Conservation (phyloP, 2,888 invertebrate species). For the Saturnia pavonia region DNA sequence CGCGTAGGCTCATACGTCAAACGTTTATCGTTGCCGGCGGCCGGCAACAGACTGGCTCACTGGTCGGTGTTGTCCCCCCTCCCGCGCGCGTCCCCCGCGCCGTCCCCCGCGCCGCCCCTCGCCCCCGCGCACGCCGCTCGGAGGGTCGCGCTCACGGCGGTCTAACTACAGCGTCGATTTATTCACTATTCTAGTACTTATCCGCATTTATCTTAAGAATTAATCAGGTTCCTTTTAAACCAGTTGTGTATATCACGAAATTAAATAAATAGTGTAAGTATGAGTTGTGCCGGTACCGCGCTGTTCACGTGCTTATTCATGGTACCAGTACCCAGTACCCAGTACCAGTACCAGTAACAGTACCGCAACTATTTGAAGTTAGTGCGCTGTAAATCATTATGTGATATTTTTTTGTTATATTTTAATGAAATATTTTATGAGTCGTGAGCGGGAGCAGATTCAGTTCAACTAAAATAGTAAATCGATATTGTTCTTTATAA, state of each 20-base stretch:
- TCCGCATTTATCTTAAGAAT: constrained; percentile 1
- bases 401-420: background rate
- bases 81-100: no score
- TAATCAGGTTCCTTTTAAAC: background rate
- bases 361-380: background rate
- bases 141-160: no score
- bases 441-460: background rate
- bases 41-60: no score
- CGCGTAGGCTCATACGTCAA: no score
- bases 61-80: no score
- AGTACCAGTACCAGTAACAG: no score
- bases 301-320: no score
- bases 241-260: background rate
- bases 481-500: background rate
- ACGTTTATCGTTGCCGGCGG: no score
- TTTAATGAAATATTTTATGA: background rate
- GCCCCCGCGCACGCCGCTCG: no score
- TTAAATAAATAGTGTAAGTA: background rate
- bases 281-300: background rate
- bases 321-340: no score
- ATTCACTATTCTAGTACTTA: background rate
- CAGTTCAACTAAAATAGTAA: background rate
- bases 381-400: background rate
- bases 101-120: no score
- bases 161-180: no score